These are phyloP conservation scores for Bombyx huttoni DNA, from an alignment of 2,888 invertebrate genomes.

Conservation along the genomic window DNA sequence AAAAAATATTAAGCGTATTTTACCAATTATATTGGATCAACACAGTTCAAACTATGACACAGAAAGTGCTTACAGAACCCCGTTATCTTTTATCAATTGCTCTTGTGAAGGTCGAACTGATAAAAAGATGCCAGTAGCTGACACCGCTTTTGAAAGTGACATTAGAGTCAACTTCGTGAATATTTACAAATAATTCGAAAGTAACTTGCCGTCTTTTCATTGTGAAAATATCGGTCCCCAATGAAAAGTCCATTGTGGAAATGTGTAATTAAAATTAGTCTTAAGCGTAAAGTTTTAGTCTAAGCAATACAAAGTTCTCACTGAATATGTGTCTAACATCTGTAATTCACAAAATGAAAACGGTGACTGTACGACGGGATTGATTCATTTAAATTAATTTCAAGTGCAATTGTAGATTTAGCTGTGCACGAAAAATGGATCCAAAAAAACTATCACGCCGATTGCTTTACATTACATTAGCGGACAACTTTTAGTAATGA, in stretches of 20 bases:
- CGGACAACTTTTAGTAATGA: not conserved
- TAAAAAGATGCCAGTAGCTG: slow-evolving; percentile 28
- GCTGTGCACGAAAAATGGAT: not conserved
- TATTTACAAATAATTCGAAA: no score
- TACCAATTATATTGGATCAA: not conserved
- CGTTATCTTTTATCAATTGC: slow-evolving; percentile 69
- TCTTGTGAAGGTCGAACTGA: slow-evolving; percentile 63
- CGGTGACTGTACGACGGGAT: no score
- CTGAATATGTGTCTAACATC: no score
- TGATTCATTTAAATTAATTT: no score
- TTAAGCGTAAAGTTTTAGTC: no score
- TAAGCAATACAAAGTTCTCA: no score
- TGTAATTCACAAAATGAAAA: no score
- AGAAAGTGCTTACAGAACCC: slow-evolving; percentile 12
- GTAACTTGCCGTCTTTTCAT: no score
- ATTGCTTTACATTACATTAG: not conserved
- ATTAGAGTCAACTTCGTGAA: not conserved
- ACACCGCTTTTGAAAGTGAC: slow-evolving; percentile 2
- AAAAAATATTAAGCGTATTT: not conserved
- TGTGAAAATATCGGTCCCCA: no score
- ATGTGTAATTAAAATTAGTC: no score
- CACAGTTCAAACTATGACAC: not conserved
- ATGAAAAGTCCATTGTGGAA: no score
- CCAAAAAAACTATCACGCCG: not conserved
- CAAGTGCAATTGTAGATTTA: no score